phyloP scores from a whole-genome alignment of 2,113 vertebrate genomes.

The Rhinolophus sinicus region DNA sequence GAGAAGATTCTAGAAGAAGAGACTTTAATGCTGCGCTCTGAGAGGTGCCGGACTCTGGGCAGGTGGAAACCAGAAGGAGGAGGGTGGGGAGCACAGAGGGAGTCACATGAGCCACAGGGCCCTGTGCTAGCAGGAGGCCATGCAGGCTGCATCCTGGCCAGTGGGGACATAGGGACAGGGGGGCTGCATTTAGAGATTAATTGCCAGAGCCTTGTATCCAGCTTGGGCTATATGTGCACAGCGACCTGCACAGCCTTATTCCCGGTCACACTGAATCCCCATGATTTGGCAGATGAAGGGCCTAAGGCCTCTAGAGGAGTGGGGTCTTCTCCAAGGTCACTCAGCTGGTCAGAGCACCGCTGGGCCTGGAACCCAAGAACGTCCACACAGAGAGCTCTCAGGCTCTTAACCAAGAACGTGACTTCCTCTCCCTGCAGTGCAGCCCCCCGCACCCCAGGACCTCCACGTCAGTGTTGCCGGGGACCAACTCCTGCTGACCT shows the following conservation, averaged over 20 bases:
- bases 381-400: rapidly evolving
- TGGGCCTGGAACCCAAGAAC: not conserved
- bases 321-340: not conserved
- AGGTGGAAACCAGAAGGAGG: not conserved
- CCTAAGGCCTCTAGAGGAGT: not conserved
- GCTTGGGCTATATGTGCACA: rapidly evolving
- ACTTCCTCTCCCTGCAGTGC: constrained; percentile 76
- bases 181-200: not conserved
- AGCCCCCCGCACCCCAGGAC: constrained; percentile 76
- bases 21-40: not conserved
- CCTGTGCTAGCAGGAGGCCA: not conserved
- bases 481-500: constrained; percentile 76
- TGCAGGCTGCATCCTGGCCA: rapidly evolving
- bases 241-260: not conserved
- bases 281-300: not conserved
- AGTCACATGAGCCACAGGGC: not conserved
- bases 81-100: too few species aligned
- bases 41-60: not conserved
- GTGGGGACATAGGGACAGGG: not conserved
- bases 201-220: too few species aligned
- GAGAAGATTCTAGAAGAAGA: not conserved
- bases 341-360: not conserved
- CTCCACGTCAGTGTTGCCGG: constrained; percentile 57
- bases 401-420: too few species aligned
- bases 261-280: not conserved